Percentiles rank a stretch among this genome's conserved stretches.
phyloP scores from a whole-genome alignment of 2,113 vertebrate genomes.

The Phrynocephalus versicolor region DNA sequence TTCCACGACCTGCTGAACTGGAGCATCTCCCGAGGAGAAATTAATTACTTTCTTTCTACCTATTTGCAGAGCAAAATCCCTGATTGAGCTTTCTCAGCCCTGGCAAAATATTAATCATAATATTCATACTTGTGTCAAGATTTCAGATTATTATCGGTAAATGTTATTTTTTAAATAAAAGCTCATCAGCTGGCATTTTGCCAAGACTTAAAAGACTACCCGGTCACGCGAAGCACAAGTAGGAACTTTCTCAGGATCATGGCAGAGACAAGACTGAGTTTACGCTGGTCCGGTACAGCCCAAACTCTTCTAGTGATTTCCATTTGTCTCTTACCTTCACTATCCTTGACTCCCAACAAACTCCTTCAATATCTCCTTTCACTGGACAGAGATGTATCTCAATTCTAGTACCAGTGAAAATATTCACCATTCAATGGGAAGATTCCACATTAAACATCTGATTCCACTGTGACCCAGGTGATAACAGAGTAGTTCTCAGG shows the following conservation, averaged over 20 bases:
- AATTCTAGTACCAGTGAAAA: no score
- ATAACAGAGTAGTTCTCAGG: not conserved
- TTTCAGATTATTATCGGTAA: slow-evolving; percentile 26
- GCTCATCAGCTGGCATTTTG: not conserved
- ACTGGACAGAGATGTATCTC: no score
- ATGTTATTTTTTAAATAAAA: slow-evolving; percentile 24
- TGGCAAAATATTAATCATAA: slow-evolving; percentile 38
- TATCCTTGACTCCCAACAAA: no score
- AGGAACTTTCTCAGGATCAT: not conserved
- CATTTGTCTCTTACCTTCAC: no score
- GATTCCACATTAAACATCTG: no score
- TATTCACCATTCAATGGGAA: no score
- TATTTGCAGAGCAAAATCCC: slow-evolving; percentile 35
- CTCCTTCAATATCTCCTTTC: no score
- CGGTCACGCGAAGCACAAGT: not conserved
- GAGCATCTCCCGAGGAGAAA: slow-evolving; percentile 14
- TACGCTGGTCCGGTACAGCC: no score
- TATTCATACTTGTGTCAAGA: slow-evolving; percentile 30
- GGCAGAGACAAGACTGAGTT: not conserved
- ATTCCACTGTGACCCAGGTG: not conserved
- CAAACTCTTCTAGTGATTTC: no score
- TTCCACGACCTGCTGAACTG: slow-evolving; percentile 9
- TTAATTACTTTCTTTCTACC: slow-evolving; percentile 32
- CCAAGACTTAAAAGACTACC: slow-evolving; percentile 11
- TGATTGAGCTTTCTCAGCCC: slow-evolving; percentile 27